These are phyloP conservation scores for Hecatera dysodea DNA, from an alignment of 2,888 invertebrate genomes.

Conservation along the genomic window DNA sequence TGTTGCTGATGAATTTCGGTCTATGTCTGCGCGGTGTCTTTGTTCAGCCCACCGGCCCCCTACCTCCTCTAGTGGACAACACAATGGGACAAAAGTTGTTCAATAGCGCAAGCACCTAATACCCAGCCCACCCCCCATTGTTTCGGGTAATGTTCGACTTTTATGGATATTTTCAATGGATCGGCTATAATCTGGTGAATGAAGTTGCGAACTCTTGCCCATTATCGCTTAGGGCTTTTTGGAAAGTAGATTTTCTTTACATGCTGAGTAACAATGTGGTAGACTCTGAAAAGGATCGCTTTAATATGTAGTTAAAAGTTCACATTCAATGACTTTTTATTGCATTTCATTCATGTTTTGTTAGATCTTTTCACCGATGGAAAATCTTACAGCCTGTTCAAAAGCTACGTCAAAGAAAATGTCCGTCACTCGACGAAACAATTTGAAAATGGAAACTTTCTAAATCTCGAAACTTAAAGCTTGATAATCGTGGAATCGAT, in stretches of 20 bases:
- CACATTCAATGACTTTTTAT: conserved; percentile 18
- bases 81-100: conserved; percentile 91
- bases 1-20: conserved; percentile 91
- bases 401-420: conserved; percentile 32
- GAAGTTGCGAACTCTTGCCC: conserved; percentile 84
- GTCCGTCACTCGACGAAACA: neutral
- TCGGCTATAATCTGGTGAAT: conserved; percentile 88
- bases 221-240: conserved; percentile 69
- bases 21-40: conserved; percentile 90
- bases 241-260: conserved; percentile 70
- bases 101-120: conserved; percentile 90
- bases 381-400: neutral
- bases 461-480: conserved; percentile 60
- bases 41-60: conserved; percentile 86
- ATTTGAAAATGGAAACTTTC: conserved; percentile 34
- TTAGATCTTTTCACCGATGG: neutral
- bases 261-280: conserved; percentile 52
- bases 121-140: conserved; percentile 89
- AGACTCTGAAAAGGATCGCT: conserved; percentile 36
- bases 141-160: conserved; percentile 91
- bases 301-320: conserved; percentile 21
- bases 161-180: conserved; percentile 91
- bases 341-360: conserved; percentile 8
- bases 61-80: conserved; percentile 86
- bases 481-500: conserved; percentile 56